Conservation (phyloP, 2,888 invertebrate species). For the Noctua fimbriata region DNA sequence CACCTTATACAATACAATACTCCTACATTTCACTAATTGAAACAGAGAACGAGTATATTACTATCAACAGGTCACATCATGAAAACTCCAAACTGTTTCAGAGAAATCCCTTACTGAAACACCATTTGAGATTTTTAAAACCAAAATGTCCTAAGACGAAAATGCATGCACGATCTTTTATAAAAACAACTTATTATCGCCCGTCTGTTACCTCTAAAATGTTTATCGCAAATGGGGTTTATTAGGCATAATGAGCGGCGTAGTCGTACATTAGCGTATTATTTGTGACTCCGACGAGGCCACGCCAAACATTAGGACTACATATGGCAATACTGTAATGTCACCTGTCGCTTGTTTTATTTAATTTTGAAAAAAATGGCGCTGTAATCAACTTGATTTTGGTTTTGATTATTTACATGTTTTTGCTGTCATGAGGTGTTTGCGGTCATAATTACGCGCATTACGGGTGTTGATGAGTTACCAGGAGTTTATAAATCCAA, state of each 20-base stretch:
- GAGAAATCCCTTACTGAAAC: background rate
- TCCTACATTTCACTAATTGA: background rate
- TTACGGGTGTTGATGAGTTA: background rate
- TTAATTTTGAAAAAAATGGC: slow-evolving; percentile 53
- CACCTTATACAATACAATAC: background rate
- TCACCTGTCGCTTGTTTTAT: slow-evolving; percentile 55
- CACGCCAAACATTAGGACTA: slow-evolving; percentile 49
- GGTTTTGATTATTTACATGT: slow-evolving; percentile 25
- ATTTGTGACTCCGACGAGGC: slow-evolving; percentile 68
- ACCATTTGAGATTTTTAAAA: background rate
- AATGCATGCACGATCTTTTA: background rate
- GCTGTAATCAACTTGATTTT: slow-evolving; percentile 29
- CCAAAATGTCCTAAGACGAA: background rate
- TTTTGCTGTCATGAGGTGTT: slow-evolving; percentile 11
- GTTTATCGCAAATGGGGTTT: slow-evolving; percentile 71
- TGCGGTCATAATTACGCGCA: background rate
- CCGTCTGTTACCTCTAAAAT: slow-evolving; percentile 63
- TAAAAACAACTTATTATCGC: slow-evolving; percentile 49
- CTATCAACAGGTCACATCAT: background rate
- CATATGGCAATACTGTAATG: slow-evolving; percentile 55
- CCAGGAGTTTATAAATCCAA: slow-evolving; percentile 2
- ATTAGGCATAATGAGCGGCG: slow-evolving; percentile 72
- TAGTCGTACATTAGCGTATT: slow-evolving; percentile 71
- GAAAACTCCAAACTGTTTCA: background rate
- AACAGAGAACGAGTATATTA: background rate